Conservation (phyloP, 2,888 invertebrate genomes). For the Arrhopalites spinosus region DNA sequence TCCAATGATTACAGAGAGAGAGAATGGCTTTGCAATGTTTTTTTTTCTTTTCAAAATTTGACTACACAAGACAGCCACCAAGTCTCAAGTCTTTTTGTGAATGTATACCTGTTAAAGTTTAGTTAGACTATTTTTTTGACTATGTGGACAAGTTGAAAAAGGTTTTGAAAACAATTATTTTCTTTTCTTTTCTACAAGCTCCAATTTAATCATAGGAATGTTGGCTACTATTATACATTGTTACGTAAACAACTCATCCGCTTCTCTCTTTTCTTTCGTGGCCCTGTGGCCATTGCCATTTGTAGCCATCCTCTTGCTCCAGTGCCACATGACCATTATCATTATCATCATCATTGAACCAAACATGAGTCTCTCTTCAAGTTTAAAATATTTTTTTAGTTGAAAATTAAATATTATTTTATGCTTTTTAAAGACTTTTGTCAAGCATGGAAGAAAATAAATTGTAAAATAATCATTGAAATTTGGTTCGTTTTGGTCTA, state of each 20-base stretch:
- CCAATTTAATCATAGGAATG: conserved; percentile 21
- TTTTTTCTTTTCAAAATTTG: neutral
- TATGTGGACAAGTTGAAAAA: neutral
- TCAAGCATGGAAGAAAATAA: no score
- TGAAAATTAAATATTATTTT: no score
- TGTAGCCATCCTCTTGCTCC: neutral
- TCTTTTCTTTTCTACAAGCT: neutral
- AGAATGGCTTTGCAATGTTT: neutral
- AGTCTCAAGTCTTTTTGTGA: neutral
- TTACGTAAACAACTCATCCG: neutral
- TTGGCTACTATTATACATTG: neutral
- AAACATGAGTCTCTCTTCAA: neutral
- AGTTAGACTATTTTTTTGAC: neutral
- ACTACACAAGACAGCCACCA: neutral
- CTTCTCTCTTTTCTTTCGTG: no score
- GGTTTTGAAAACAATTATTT: neutral
- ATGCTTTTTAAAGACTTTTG: no score
- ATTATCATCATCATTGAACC: neutral
- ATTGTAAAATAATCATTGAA: no score
- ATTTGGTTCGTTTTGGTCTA: no score
- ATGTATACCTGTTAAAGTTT: neutral
- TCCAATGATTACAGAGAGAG: conserved; percentile 31
- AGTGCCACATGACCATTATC: conserved; percentile 1
- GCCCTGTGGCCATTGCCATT: neutral
- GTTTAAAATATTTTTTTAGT: no score